Evolutionary conservation across 1,140 invertebrate species (phyloP), one percentile per base, ranked within the genome.

Genomic region (Drosophila lacertosa): DNA sequence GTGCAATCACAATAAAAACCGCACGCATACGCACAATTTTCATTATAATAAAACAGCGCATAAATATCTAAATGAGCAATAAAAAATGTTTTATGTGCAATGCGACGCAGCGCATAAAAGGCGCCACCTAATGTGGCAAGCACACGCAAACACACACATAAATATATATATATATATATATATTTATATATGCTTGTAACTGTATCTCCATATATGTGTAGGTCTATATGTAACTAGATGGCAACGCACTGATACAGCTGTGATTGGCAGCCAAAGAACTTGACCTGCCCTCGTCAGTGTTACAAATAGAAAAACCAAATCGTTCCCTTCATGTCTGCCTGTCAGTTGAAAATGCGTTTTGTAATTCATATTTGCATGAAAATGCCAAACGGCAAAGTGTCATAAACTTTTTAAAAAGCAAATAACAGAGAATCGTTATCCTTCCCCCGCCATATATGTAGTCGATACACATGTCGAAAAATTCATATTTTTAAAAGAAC

Each of bases 1-100:
- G 66, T 86, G 80, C 80, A 84, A 84, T 84, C 80, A 86, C 80
- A 84, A 84, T 84, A 84, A 86, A 86, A 86, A 86, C 81, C 81
- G 77, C 81, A 77, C 73, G 81, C 81, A 86, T 81, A 86, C 81
- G 81, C 81, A 86, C 77, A 86, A 82, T 86, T 86, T 88, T 86
- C 82, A 86, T 86, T 86, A 86, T 86, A 86, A 86, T 86, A 88
- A 86, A 88, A 86, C 71, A 70, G 77, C 74, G 82, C 82, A 86
- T 86, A 86, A 86, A 86, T 86, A 86, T 88, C 82, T 86, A 88
- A 86, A 86, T 86, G 82, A 86, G 82, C 82, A 86, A 86, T 86
- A 86, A 86, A 86, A 86, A 86, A 86, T 86, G 82, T 86, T 86
- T 86, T 88, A 86, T 86, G 82, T 81, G 82, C 77, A 77, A 81